Base-by-base conservation (phyloP, 1,140 invertebrate genomes). In the Lineus longissimus region DNA sequence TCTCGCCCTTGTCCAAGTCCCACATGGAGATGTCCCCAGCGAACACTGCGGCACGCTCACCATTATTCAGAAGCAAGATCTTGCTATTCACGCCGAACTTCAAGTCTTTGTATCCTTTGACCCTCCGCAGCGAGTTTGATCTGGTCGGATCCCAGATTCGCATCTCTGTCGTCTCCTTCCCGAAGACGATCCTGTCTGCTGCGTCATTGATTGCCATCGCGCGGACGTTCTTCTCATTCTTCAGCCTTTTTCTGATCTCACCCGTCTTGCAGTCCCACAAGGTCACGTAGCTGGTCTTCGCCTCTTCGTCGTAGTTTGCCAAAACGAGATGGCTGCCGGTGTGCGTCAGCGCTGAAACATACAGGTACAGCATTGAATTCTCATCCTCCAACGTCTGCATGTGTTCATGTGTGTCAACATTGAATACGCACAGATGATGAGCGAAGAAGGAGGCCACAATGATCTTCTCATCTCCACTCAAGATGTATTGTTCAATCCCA, bases 1-100 rank as follows among this genome's bases (percentile, higher is more conserved):
- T 84, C 71, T 87, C 86, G 23, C 89, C 91, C 22, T 71, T 59
- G 17, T 77, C 73, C 15, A 81, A 61, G 61, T 81, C 77, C 79
- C 79, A 81, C 7, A 81, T 57, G 2, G 79, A 81, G 17, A 81
- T 75, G 60, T 79, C 77, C 6, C 75, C 75, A 11, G 78, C 76
- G 57, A 75, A 75, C 0, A 81, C 73, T 15, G 78, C 68, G n/a
- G 75, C 77, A n/a, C 64, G 55, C 13, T 22, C 68, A 1, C 72
- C 71, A n/a, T 74, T 68, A 7, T 76, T 71, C 2, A 73, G 54
- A 7, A 79, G 59, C 51, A 77, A 77, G 47, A 80, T 78, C 62
- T 75, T 73, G 29, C 70, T 76, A 2, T 70, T 62, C 22, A 71
- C 68, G 17, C 61, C 58, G 56, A 78, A 75, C 9, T 72, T 63